These are phyloP conservation scores for Apodemia zela DNA, from an alignment of 2,888 invertebrate species.

Conservation along the genomic window DNA sequence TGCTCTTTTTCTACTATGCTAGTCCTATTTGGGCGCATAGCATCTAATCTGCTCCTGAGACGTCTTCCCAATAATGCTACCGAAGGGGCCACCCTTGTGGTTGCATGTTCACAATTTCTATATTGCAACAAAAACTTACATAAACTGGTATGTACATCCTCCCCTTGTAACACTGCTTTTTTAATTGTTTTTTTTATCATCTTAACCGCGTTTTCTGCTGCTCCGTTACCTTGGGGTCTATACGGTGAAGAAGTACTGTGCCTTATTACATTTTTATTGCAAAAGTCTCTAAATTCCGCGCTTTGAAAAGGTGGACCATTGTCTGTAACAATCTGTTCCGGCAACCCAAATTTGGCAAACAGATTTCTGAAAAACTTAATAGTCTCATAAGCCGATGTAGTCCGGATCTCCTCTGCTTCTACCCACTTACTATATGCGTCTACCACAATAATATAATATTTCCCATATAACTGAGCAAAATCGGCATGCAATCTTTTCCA, in stretches of 20 bases:
- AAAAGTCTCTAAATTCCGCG: conserved; percentile 27
- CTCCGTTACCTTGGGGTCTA: conserved; percentile 30
- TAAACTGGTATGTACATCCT: conserved; percentile 13
- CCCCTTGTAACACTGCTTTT: conserved; percentile 26
- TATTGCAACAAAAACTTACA: conserved; percentile 25
- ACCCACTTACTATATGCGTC: conserved; percentile 36
- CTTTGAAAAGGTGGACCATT: conserved; percentile 32
- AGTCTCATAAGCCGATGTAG: conserved; percentile 20
- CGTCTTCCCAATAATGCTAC: conserved; percentile 17
- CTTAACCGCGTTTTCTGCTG: conserved; percentile 31
- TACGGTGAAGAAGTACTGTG: conserved; percentile 29
- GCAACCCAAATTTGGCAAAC: conserved; percentile 32
- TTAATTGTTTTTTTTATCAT: conserved; percentile 30
- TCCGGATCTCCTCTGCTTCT: conserved; percentile 27
- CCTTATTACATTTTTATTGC: conserved; percentile 26
- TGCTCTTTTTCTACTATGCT: background rate
- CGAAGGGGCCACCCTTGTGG: conserved; percentile 25
- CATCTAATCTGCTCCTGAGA: conserved; percentile 7
- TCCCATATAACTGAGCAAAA: conserved; percentile 1
- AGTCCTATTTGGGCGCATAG: background rate
- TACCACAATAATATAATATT: conserved; percentile 30
- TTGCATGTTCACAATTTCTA: conserved; percentile 26
- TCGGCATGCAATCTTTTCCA: background rate
- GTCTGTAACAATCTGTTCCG: conserved; percentile 28
- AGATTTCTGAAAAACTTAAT: conserved; percentile 24